Evolutionary conservation across 2,888 invertebrate genomes (phyloP).

Genomic region (Deilephila elpenor): DNA sequence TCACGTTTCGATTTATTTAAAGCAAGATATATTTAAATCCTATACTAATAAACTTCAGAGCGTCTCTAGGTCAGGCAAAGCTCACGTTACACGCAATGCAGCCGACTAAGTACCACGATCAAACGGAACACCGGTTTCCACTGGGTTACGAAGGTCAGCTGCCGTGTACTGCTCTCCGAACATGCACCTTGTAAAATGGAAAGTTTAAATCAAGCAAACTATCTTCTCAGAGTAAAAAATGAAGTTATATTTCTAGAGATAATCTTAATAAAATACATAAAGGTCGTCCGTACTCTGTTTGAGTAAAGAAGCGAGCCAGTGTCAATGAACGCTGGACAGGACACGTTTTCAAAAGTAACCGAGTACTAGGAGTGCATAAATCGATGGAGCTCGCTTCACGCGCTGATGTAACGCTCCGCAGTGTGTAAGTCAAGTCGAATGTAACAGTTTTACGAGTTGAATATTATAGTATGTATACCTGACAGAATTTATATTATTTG

Average conservation of each 20-base stretch:
- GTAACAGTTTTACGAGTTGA: neutral
- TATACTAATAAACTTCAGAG: neutral
- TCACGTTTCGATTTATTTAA: conserved; percentile 5
- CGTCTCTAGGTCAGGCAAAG: conserved; percentile 19
- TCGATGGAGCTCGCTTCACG: neutral
- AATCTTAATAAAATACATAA: neutral
- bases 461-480: neutral
- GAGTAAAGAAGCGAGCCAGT: neutral
- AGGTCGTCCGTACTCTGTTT: neutral
- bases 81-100: conserved; percentile 20
- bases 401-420: neutral
- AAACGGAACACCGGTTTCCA: conserved; percentile 25
- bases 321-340: conserved; percentile 25
- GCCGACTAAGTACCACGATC: conserved; percentile 3
- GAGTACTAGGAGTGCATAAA: conserved; percentile 16
- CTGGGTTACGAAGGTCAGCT: conserved; percentile 23
- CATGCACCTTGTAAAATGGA: neutral
- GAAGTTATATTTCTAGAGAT: neutral
- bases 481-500: too few relatives aligned
- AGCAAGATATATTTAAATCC: conserved; percentile 1
- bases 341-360: conserved; percentile 15
- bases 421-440: neutral
- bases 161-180: conserved; percentile 4
- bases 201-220: conserved; percentile 7
- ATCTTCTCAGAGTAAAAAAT: conserved; percentile 3